These are phyloP conservation scores for Acanthornis magna DNA, from an alignment of 2,797 vertebrate species.

Conservation along the genomic window DNA sequence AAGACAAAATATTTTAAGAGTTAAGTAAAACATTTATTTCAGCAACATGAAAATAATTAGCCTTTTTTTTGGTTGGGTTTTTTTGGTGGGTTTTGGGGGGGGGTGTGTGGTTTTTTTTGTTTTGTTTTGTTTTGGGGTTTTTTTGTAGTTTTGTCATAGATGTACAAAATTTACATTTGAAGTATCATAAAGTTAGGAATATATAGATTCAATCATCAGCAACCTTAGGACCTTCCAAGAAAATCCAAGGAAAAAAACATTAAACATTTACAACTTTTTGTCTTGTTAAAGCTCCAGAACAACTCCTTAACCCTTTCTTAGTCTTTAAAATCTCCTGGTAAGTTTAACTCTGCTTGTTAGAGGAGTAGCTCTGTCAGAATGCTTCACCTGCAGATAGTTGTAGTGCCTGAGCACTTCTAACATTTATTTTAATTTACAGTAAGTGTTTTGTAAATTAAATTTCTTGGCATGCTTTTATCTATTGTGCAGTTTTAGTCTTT, in stretches of 20 bases:
- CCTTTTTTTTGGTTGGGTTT: background rate
- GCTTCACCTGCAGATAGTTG: slow-evolving; percentile 46
- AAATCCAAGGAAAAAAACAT: background rate
- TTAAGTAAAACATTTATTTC: background rate
- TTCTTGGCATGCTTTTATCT: slow-evolving; percentile 56
- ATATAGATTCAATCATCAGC: background rate
- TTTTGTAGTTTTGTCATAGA: background rate
- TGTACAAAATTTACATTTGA: background rate
- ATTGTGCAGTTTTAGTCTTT: slow-evolving; percentile 49
- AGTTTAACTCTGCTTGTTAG: slow-evolving; percentile 17
- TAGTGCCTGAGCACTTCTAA: slow-evolving; percentile 39
- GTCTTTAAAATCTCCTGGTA: background rate
- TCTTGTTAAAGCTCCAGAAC: background rate
- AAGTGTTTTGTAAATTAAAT: slow-evolving; percentile 63
- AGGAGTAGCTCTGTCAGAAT: slow-evolving; percentile 22
- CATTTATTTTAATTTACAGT: slow-evolving; percentile 55
- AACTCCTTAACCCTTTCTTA: background rate
- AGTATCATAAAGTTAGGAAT: background rate
- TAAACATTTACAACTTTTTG: background rate
- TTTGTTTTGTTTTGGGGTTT: background rate
- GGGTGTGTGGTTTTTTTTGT: background rate
- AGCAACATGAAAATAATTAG: background rate
- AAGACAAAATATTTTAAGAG: background rate
- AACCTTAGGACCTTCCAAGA: background rate
- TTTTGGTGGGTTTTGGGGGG: no score